phyloP scores from a whole-genome alignment of 1,140 invertebrate genomes.

The Danaus melanippus region DNA sequence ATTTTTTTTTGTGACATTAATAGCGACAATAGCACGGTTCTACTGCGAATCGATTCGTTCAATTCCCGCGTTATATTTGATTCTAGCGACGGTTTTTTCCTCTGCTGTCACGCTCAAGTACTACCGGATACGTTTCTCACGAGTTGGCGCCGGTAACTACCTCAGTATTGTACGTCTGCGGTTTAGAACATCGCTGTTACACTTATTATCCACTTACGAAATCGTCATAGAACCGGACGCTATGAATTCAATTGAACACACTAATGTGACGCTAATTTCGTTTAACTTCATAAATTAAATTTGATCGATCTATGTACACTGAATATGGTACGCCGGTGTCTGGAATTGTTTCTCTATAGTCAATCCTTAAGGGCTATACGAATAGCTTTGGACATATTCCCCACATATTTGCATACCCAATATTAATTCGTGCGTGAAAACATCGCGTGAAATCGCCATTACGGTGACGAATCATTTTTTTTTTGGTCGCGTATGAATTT shows the following conservation, averaged over 20 bases:
- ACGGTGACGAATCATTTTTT: conserved; percentile 6
- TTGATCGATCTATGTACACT: no score
- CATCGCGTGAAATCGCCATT: conserved; percentile 18
- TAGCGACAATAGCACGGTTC: conserved; percentile 28
- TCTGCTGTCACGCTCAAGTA: conserved; percentile 25
- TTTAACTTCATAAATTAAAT: no score
- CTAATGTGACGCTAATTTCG: no score
- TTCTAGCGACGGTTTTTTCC: conserved; percentile 15
- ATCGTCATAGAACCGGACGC: background rate
- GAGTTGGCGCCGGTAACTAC: conserved; percentile 25
- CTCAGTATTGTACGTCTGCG: conserved; percentile 11
- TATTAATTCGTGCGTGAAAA: conserved; percentile 14
- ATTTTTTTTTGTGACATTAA: conserved; percentile 23
- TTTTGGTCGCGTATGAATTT: conserved; percentile 10
- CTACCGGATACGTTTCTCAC: conserved; percentile 22
- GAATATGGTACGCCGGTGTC: no score
- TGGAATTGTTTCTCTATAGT: conserved; percentile 4
- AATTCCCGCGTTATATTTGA: conserved; percentile 27
- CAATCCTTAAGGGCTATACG: conserved; percentile 2
- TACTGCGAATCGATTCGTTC: conserved; percentile 44
- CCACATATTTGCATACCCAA: conserved; percentile 4
- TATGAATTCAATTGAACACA: background rate
- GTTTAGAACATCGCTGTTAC: conserved; percentile 9
- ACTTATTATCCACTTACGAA: conserved; percentile 12
- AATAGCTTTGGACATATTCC: conserved; percentile 6